Base-by-base conservation (phyloP, 2,888 invertebrate genomes). In the Campaea margaritaria region DNA sequence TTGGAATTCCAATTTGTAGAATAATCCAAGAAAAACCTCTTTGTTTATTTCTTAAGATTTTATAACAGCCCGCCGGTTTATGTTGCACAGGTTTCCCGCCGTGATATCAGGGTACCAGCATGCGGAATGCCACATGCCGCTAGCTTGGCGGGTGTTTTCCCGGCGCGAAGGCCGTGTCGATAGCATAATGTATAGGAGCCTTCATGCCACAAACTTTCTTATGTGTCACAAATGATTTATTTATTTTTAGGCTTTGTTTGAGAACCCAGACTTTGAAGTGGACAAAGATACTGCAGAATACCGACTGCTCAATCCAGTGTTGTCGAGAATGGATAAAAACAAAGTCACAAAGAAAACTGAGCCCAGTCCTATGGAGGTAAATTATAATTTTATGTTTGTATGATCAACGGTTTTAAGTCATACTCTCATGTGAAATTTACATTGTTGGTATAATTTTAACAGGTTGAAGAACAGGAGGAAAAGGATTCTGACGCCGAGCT, bases 181-280 rank as follows among this genome's bases (percentile, higher is more conserved):
- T 21, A 9, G 9, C 34, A 11, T 34, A 34, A 9, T 34, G 34
- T 9, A 34, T 2, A 9, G 34, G 8, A 11, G 10, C 34, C 11
- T 1, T 9, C 34, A n/a, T 34, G 34, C 21, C 21, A 21, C 21
- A 3, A 21, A 21, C 5, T 21, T 44, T 7, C 8, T 43, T 8
- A 13, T 0, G 2, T 44, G 28, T 54, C 34, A 48, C 50, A 16
- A 15, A 36, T 36, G 36, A 49, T 8, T 43, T 38, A 31, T 44
- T 7, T 42, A 51, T 8, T 82, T 78, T 59, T 69, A 93, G 88
- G 95, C 94, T 0, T 88, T 99, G 81, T 99, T 99, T 86, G 95
- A 95, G 73, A 97, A 99, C 91, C 96, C 97, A 11, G 97, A 98
- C 79, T 99, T 97, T 85, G 96, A 98, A 87, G 96, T 99, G 56